These are phyloP conservation scores for Caloenas nicobarica DNA, from an alignment of 2,113 vertebrate genomes.

Conservation along the genomic window DNA sequence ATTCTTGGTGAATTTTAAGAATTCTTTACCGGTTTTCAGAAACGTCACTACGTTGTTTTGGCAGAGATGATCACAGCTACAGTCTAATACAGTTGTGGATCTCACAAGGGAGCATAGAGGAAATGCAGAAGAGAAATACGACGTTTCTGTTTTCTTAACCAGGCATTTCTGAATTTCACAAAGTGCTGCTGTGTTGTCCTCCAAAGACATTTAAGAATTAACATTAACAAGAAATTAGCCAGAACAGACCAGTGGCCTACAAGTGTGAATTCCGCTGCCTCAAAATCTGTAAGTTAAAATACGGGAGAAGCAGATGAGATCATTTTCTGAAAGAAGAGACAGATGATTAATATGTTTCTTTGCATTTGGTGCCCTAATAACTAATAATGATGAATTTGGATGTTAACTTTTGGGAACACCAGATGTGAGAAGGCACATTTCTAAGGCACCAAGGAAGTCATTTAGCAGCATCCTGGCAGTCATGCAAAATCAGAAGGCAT, in stretches of 20 bases:
- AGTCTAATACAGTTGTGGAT: neutral
- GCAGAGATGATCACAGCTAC: neutral
- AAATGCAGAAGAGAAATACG: neutral
- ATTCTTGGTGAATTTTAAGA: neutral
- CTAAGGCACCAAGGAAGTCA: neutral
- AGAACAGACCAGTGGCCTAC: neutral
- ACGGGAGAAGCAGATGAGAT: neutral
- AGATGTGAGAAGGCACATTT: neutral
- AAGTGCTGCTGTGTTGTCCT: neutral
- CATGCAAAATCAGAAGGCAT: neutral
- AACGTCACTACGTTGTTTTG: neutral
- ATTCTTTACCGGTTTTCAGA: neutral
- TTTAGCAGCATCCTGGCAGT: neutral
- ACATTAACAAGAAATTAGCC: neutral
- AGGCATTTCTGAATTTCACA: neutral
- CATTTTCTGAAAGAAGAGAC: neutral
- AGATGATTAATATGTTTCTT: neutral
- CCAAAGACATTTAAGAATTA: neutral
- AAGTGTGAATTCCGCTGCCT: neutral
- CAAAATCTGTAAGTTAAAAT: neutral
- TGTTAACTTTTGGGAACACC: neutral
- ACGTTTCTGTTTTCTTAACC: neutral
- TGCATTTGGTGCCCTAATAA: neutral
- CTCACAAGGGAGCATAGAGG: neutral
- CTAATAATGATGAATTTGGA: neutral